Conservation (phyloP, 2,797 vertebrate species). For the Bryconaethiops microstoma region DNA sequence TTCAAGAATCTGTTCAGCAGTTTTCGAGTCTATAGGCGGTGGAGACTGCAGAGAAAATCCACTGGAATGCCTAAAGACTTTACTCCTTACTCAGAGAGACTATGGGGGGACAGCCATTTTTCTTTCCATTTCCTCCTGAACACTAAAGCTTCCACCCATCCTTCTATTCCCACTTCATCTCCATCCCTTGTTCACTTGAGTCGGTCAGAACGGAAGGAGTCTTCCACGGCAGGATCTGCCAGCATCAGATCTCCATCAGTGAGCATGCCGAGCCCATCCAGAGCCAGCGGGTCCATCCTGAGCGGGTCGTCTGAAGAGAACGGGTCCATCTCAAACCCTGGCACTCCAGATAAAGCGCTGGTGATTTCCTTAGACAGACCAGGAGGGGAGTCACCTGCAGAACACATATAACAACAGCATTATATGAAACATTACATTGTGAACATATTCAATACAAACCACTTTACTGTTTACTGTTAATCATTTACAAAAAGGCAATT, state of each 20-base stretch:
- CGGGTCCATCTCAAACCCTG: conserved; percentile 88
- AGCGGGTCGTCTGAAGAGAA: conserved; percentile 86
- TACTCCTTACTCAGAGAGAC: conserved; percentile 5
- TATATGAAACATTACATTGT: neutral
- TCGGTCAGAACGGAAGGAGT: conserved; percentile 90
- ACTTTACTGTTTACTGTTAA: no score
- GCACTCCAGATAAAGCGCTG: conserved; percentile 86
- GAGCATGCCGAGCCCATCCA: conserved; percentile 87
- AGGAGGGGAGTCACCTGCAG: conserved; percentile 83
- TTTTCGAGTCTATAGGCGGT: conserved; percentile 17
- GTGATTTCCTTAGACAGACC: conserved; percentile 92
- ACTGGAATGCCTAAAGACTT: conserved; percentile 45
- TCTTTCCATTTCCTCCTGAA: neutral
- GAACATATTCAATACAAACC: neutral
- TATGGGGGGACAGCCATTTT: neutral
- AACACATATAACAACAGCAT: neutral
- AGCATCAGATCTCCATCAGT: conserved; percentile 87
- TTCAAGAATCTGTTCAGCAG: conserved; percentile 40
- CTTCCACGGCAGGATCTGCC: conserved; percentile 89
- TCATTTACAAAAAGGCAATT: no score
- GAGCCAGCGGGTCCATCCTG: conserved; percentile 84
- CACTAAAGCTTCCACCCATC: neutral
- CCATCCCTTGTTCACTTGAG: conserved; percentile 74
- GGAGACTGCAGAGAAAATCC: conserved; percentile 30
- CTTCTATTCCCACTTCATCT: conserved; percentile 4